phyloP scores from a whole-genome alignment of 2,113 vertebrate species.

The Corythornis madagascariensis region DNA sequence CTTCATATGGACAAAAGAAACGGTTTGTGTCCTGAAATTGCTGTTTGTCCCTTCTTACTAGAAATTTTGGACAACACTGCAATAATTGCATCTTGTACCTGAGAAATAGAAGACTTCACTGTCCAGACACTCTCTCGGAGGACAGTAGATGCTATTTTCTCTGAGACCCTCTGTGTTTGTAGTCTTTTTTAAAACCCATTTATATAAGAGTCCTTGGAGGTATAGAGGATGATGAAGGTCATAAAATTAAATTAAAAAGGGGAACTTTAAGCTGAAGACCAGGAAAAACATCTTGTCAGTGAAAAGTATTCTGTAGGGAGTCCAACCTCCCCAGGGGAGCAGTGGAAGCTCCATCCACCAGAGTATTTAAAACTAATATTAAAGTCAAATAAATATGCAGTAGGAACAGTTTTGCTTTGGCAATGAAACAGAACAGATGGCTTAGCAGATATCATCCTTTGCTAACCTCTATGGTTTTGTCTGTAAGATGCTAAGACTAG shows the following conservation, averaged over 20 bases:
- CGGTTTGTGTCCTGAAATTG: neutral
- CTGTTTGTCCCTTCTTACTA: neutral
- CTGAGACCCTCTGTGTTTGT: neutral
- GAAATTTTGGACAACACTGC: neutral
- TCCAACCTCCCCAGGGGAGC: neutral
- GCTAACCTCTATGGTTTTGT: neutral
- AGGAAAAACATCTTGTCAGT: neutral
- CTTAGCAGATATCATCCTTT: slow-evolving; percentile 6
- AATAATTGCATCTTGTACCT: neutral
- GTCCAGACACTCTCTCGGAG: neutral
- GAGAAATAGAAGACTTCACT: neutral
- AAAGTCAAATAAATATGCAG: slow-evolving; percentile 15
- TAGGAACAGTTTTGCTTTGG: slow-evolving; percentile 23
- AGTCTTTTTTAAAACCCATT: neutral
- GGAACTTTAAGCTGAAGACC: neutral
- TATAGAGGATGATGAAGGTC: neutral
- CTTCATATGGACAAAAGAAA: neutral
- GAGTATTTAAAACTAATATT: neutral
- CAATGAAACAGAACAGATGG: slow-evolving; percentile 36
- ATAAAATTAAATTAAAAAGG: neutral
- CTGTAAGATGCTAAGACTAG: neutral
- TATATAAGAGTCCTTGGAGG: neutral
- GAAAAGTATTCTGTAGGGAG: neutral
- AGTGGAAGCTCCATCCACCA: neutral
- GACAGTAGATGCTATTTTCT: neutral